Conservation (phyloP, 2,113 vertebrate species). For the Cyprinodon variegatus region DNA sequence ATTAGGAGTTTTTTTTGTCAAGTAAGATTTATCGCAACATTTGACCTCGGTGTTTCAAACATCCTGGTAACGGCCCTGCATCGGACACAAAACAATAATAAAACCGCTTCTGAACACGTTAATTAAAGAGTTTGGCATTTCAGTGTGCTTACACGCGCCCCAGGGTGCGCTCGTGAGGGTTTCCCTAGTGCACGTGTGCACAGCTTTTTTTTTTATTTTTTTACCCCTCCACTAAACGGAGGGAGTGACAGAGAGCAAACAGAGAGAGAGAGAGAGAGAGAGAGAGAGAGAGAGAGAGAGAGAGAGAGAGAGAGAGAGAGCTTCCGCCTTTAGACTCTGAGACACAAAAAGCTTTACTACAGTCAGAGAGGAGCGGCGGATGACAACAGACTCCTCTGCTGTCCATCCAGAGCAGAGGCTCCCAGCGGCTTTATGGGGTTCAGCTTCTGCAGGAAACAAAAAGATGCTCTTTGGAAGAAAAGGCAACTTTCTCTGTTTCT, state of each 20-base stretch:
- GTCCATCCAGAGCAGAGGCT: neutral
- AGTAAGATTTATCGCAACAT: no score
- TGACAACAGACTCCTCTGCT: conserved; percentile 51
- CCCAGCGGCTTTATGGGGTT: neutral
- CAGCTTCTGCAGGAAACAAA: neutral
- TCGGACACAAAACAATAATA: neutral
- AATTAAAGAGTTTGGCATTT: neutral
- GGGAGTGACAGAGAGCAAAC: conserved; percentile 6
- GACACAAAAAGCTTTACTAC: conserved; percentile 57
- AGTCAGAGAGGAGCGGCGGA: conserved; percentile 34
- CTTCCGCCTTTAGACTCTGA: conserved; percentile 64
- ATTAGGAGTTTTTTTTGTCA: no score
- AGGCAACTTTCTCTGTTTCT: conserved; percentile 5
- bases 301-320: conserved; percentile 32
- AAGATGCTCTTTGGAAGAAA: neutral
- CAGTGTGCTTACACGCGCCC: no score
- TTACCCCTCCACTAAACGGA: conserved; percentile 3
- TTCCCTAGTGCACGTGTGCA: conserved; percentile 35
- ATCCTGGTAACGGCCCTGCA: no score
- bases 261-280: conserved; percentile 7
- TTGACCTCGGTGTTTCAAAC: no score
- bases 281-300: conserved; percentile 8
- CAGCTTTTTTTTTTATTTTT: conserved; percentile 23
- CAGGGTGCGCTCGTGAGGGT: conserved; percentile 13
- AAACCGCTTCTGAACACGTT: neutral